A percentile compares a stretch with the other conserved stretches of the same genome.
phyloP scores from a whole-genome alignment of 2,797 vertebrate species.

The Leucoraja ocellata region DNA sequence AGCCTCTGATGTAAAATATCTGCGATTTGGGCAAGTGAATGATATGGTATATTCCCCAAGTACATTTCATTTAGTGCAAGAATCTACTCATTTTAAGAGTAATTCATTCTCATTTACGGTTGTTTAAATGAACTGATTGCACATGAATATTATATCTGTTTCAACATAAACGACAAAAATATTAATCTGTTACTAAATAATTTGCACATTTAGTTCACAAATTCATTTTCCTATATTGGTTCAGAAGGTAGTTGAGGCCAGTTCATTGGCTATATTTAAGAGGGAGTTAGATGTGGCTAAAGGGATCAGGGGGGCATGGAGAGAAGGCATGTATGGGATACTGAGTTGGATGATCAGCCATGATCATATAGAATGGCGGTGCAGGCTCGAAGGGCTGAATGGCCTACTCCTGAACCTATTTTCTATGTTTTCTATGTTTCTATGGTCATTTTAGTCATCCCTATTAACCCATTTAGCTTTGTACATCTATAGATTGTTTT shows the following conservation, averaged over 20 bases:
- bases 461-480: not conserved
- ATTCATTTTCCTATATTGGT: not conserved
- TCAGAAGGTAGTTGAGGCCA: no score
- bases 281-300: no score
- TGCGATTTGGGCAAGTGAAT: not conserved
- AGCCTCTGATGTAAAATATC: not conserved
- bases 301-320: no score
- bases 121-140: not conserved
- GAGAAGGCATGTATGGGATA: no score
- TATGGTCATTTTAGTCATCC: not conserved
- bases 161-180: not conserved
- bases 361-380: no score
- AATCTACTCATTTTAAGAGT: constrained; percentile 8
- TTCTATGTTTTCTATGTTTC: no score
- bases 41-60: not conserved
- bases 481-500: not conserved
- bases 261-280: no score
- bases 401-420: no score
- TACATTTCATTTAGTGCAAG: not conserved
- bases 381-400: no score
- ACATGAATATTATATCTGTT: not conserved
- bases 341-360: no score
- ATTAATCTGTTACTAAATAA: not conserved
- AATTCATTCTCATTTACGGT: not conserved
- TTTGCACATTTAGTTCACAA: not conserved